Base-by-base conservation (phyloP, 2,888 invertebrate species). In the Melieria omissa region DNA sequence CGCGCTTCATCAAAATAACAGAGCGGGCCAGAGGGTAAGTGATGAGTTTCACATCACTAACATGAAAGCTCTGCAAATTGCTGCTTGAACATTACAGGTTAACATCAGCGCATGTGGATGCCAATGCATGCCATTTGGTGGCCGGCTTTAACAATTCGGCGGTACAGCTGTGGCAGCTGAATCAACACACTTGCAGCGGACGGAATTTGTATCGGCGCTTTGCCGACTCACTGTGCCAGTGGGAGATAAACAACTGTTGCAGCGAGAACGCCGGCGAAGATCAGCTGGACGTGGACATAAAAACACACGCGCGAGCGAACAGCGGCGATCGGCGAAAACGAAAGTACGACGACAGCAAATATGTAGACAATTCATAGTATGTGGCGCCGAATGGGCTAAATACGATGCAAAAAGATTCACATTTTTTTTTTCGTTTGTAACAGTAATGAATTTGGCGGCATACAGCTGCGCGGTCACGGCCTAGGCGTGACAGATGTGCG, bases 401-500 rank as follows among this genome's bases (percentile, higher is more conserved):
- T 29, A 57, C 42, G 1, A 16, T 42, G 6, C 4, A 46, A 61
- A 49, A 46, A 41, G 29, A 2, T 54, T 64, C 65, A 6, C 58
- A n/a, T 42, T 44, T 70, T 73, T 16, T n/a, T 61, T 73, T 60
- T 16, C n/a, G 64, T 41, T 2, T 16, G 52, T 29, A 45, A 12
- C 61, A 84, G 84, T 75, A 82, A 83, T 70, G 80, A 84, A 46
- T 84, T 73, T 68, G 89, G 91, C 16, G 92, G 91, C 5, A 82
- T 91, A 73, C 87, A 90, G 46, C 84, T 94, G 65, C 88, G 92
- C 73, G 95, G 94, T 0, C 95, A 96, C 83, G 90, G 90, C 10
- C 93, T 92, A 81, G 93, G 93, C 74, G 88, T 93, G 42, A 89
- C 89, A 73, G 91, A 89, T 78, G 86, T 90, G 55, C 83, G 89